Base-by-base conservation (phyloP, 2,113 vertebrate species). In the Vicugna pacos region DNA sequence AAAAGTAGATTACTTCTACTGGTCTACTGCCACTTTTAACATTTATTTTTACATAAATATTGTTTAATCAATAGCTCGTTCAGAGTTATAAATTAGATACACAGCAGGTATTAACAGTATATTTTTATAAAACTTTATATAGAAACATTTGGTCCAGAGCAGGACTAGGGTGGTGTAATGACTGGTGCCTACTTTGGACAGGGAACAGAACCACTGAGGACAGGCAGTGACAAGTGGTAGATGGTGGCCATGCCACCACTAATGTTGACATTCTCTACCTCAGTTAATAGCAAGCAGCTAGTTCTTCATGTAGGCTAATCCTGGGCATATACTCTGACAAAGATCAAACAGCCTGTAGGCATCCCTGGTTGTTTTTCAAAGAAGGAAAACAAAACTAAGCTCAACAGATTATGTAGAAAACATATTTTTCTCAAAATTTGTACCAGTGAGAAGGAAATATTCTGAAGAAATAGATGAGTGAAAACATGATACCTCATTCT, bases 11-110 rank as follows among this genome's bases (percentile, higher is more conserved):
- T 52, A 35, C 26, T 50, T 93, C 69, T 93, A 86, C 2, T 83
- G 54, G 24, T 64, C 38, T 72, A 60, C 3, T 64, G 48, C 12
- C n/a, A 90, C 11, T 65, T 75, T 85, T 50, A 76, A 64, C 19
- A 82, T 90, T 81, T 52, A 80, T 64, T 86, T 90, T 93, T 79
- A 90, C 22, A 81, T 54, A 83, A 73, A 48, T n/a, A 58, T 30
- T 79, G 32, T 28, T 3, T 6, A 85, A n/a, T 50, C 50, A 88
- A 28, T 4, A 72, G 72, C 26, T 67, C 32, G 79, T 46, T 72
- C 60, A 60, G 11, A 58, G 19, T 48, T 81, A 65, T 1, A 77
- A 26, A 75, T 58, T 54, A 50, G 32, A 76, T 11, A 84, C 16
- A 62, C 72, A 80, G 6, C n/a, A 87, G 30, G 11, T 58, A 86